A percentile compares a stretch with the other conserved stretches of the same genome.
Conservation (phyloP, 2,888 invertebrate species). For the Dorcus parallelipipedus region DNA sequence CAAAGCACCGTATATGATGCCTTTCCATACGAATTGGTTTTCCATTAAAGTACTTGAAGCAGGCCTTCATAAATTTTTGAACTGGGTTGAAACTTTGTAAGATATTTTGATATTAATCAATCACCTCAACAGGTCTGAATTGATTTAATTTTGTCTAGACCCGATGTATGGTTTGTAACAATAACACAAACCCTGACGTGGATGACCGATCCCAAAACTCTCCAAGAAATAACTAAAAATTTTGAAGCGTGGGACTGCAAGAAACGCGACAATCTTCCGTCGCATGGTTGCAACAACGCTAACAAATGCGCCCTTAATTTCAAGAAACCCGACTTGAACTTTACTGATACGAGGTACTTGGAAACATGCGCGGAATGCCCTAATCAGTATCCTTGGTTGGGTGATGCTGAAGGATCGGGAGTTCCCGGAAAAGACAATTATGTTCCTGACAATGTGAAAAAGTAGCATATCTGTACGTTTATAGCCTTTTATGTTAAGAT, state of each 20-base stretch:
- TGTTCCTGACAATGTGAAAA: conserved; percentile 64
- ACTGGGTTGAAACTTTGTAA: conserved; percentile 73
- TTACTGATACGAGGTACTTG: conserved; percentile 81
- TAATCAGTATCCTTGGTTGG: conserved; percentile 82
- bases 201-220: conserved; percentile 81
- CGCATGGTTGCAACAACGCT: conserved; percentile 73
- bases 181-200: conserved; percentile 85
- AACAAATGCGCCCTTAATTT: conserved; percentile 83
- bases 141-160: conserved; percentile 52
- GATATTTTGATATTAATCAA: conserved; percentile 37
- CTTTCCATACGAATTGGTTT: conserved; percentile 97
- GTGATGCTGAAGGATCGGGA: conserved; percentile 81
- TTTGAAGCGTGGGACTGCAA: conserved; percentile 84
- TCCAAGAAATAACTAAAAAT: conserved; percentile 59
- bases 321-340: conserved; percentile 71
- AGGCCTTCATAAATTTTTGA: conserved; percentile 81
- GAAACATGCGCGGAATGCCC: conserved; percentile 86
- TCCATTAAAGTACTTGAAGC: conserved; percentile 78
- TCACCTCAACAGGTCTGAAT: background rate
- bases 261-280: conserved; percentile 64
- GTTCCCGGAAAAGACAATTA: conserved; percentile 77
- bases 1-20: conserved; percentile 90
- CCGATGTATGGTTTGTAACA: conserved; percentile 85
- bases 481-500: background rate
- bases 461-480: conserved; percentile 16